phyloP scores from a whole-genome alignment of 2,113 vertebrate genomes.

The Charina bottae region DNA sequence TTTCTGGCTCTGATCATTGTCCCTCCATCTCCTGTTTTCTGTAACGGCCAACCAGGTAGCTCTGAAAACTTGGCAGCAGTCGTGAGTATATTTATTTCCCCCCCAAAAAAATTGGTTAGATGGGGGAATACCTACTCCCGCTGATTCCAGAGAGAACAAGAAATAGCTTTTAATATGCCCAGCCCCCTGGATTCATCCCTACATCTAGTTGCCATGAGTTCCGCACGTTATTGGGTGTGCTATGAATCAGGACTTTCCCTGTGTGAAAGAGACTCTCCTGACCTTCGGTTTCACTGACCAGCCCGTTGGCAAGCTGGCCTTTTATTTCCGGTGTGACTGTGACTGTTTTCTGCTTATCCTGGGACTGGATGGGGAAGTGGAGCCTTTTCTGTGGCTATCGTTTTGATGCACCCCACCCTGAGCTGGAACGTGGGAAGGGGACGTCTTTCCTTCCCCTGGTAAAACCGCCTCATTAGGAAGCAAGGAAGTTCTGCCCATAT shows the following conservation, averaged over 20 bases:
- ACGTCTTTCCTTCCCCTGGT: background rate
- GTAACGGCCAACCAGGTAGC: background rate
- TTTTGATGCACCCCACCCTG: background rate
- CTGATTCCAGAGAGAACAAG: background rate
- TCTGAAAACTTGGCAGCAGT: background rate
- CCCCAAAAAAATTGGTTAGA: background rate
- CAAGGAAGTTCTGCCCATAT: background rate
- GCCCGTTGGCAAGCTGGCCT: background rate
- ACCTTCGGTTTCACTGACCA: background rate
- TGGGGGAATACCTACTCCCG: background rate
- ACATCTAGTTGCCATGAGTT: background rate
- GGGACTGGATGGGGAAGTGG: background rate
- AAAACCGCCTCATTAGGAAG: background rate
- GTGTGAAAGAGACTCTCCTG: background rate
- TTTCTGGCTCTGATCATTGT: background rate
- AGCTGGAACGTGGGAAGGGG: background rate
- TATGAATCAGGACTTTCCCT: background rate
- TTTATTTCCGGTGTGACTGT: rapidly evolving
- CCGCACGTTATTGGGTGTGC: background rate
- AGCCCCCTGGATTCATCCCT: background rate
- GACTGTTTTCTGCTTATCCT: background rate
- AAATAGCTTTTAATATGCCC: background rate
- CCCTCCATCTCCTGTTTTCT: background rate
- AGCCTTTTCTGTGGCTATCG: background rate
- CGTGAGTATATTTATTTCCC: background rate